Evolutionary conservation across 2,797 vertebrate species (phyloP).

Genomic region (Gephyroberyx darwinii): DNA sequence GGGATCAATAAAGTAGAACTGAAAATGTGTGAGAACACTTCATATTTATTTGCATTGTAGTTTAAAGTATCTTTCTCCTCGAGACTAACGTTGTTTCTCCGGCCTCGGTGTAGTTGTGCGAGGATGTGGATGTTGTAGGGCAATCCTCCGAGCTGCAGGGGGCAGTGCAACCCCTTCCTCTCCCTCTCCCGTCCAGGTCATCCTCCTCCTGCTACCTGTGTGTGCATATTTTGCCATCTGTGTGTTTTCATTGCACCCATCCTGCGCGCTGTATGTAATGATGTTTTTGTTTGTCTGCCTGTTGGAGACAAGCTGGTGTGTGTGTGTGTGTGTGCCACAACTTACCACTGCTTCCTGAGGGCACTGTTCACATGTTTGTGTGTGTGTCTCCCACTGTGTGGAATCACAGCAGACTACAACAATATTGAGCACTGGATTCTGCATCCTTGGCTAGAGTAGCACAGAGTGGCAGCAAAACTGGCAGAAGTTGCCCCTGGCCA

Average conservation of each 20-base stretch:
- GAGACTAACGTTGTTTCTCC: conserved; percentile 40
- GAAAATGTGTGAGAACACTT: not conserved
- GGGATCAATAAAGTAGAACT: not conserved
- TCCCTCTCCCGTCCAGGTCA: conserved; percentile 77
- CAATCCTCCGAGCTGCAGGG: conserved; percentile 67
- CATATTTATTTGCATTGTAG: conserved; percentile 1
- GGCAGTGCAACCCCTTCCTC: conserved; percentile 55
- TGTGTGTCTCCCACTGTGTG: conserved; percentile 61
- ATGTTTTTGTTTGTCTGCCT: conserved; percentile 21
- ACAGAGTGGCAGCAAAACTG: conserved; percentile 17
- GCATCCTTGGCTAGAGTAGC: conserved; percentile 40
- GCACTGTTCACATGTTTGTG: conserved; percentile 62
- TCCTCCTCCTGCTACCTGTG: conserved; percentile 53
- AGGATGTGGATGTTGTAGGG: conserved; percentile 68
- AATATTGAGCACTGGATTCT: conserved; percentile 44
- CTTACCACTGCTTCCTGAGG: conserved; percentile 59
- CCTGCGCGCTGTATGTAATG: conserved; percentile 29
- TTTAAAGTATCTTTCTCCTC: conserved; percentile 16
- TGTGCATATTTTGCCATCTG: conserved; percentile 55
- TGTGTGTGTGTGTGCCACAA: conserved; percentile 35
- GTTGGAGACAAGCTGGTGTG: conserved; percentile 1
- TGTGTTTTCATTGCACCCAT: conserved; percentile 39
- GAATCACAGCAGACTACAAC: conserved; percentile 48
- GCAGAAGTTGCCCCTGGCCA: conserved; percentile 60
- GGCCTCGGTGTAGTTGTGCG: conserved; percentile 50